Evolutionary conservation across 2,113 vertebrate species (phyloP), one percentile per base, ranked within the genome.

Genomic region (Sula dactylatra): DNA sequence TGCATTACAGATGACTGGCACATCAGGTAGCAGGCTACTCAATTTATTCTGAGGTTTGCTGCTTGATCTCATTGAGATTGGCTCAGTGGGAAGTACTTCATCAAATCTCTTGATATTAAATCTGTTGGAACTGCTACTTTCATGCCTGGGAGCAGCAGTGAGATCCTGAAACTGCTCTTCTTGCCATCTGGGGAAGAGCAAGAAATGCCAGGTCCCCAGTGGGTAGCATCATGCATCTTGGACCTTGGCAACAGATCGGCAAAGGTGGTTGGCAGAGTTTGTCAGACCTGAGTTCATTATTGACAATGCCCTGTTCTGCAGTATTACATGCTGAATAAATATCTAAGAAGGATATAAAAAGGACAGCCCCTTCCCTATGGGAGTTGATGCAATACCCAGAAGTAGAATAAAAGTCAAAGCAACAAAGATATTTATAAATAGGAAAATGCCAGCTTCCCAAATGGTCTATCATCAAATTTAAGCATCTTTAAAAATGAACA

Each of bases 341-440:
- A 80, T 93, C 45, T 77, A 54, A 86, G 62, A 56, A 77, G 50
- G n/a, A 65, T 40, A 56, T 61, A 42, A 93, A 94, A 95, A 93
- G 26, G 36, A 80, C 45, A 77, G 26, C 18, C 29, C 26, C n/a
- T 94, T 83, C 76, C 93, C 79, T 59, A 7, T 12, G 80, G 82
- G 88, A 86, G 45, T 10, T 94, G 85, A 76, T 88, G 93, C 45
- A 88, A 92, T 64, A 83, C 22, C 29, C 74, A 67, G 52, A 93
- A 88, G 38, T 34, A 73, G 90, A 88, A 73, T n/a, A 92, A 42
- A 90, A 92, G 90, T 96, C 58, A 83, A 78, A 96, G n/a, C 47
- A 85, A 83, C 64, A 88, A 65, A 69, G 44, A 93, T 82, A 66
- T 94, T 90, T 92, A 69, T 81, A 92, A 80, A 65, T 27, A 93